Percentiles rank a stretch among this genome's conserved stretches.
Conservation (phyloP, 2,888 invertebrate species). For the Caenorhabditis wallacei region DNA sequence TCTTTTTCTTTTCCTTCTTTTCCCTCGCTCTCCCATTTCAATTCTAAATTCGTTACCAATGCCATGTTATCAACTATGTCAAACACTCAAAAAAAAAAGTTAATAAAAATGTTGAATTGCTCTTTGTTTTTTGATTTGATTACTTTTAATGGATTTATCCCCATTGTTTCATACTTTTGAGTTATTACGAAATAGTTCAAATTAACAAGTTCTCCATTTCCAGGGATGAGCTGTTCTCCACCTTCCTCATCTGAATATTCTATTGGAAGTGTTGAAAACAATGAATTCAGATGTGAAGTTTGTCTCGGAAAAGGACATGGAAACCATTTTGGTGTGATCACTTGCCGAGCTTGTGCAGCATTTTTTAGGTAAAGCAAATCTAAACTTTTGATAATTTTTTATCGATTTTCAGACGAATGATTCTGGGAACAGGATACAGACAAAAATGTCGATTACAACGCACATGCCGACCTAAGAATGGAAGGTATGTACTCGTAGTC, state of each 20-base stretch:
- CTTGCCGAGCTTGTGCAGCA: conserved; percentile 45
- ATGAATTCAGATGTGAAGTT: conserved; percentile 33
- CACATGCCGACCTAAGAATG: conserved; percentile 13
- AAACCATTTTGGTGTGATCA: conserved; percentile 46
- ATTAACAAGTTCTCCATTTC: background rate
- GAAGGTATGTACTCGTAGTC: conserved; percentile 5
- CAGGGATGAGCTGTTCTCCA: conserved; percentile 16
- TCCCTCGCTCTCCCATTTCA: background rate
- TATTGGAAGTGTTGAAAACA: conserved; percentile 5
- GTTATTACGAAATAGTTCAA: background rate
- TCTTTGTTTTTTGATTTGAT: conserved; percentile 6
- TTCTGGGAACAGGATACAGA: conserved; percentile 26
- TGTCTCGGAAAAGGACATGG: conserved; percentile 43
- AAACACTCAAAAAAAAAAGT: background rate
- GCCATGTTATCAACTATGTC: conserved; percentile 9
- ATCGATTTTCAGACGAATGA: conserved; percentile 36
- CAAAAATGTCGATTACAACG: conserved; percentile 25
- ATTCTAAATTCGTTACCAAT: background rate
- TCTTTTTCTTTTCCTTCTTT: conserved; percentile 7
- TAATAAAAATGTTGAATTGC: conserved; percentile 4
- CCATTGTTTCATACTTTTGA: background rate
- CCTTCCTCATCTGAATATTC: conserved; percentile 22
- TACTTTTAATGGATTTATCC: background rate
- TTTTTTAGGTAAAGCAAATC: conserved; percentile 28
- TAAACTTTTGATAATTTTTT: background rate